Conservation (phyloP, 2,888 invertebrate species). For the Melinaea menophilus region DNA sequence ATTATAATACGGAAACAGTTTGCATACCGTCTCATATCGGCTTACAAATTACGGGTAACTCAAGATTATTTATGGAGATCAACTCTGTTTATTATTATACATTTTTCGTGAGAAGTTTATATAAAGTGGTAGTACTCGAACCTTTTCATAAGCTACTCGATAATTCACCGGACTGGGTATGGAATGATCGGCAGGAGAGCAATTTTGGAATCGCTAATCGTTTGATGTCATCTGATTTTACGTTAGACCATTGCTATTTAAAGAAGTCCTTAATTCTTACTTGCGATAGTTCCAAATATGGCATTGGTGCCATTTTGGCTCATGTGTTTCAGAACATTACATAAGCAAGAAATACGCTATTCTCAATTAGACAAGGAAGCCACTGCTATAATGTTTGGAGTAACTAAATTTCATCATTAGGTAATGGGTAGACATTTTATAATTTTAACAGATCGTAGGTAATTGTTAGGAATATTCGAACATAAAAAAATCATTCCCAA, state of each 20-base stretch:
- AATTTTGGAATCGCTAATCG: conserved; percentile 25
- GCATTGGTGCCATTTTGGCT: conserved; percentile 26
- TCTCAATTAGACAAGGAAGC: conserved; percentile 13
- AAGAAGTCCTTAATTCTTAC: conserved; percentile 25
- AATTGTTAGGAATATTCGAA: too few species aligned
- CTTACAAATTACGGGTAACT: too few species aligned
- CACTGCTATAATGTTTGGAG: conserved; percentile 26
- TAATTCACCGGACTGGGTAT: conserved; percentile 21
- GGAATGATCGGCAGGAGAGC: conserved; percentile 25
- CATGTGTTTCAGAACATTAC: conserved; percentile 8
- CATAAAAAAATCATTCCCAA: too few species aligned
- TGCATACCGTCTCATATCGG: too few species aligned
- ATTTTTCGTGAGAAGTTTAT: too few species aligned
- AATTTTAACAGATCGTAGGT: background rate
- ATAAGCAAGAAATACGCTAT: conserved; percentile 18
- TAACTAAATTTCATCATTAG: background rate
- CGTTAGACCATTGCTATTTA: conserved; percentile 29
- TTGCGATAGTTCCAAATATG: conserved; percentile 33
- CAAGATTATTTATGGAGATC: too few species aligned
- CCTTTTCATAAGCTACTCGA: conserved; percentile 30
- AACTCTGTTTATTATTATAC: too few species aligned
- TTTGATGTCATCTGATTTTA: conserved; percentile 16
- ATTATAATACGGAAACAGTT: too few species aligned
- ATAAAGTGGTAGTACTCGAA: conserved; percentile 31
- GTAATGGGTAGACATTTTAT: background rate